A percentile compares a stretch with the other conserved stretches of the same genome.
Conservation (phyloP, 2,797 vertebrate species). For the Lepus oiostolus region DNA sequence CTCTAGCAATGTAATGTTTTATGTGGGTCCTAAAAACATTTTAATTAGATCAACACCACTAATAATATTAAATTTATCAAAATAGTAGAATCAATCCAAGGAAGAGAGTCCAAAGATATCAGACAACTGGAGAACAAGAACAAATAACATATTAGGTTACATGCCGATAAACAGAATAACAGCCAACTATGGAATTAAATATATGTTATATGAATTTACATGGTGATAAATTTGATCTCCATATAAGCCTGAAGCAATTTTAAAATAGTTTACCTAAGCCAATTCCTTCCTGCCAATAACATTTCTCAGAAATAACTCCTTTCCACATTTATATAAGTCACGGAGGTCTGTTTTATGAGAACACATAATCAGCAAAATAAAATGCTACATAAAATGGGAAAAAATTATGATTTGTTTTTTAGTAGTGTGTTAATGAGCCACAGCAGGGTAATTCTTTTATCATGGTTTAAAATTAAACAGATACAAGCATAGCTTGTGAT, state of each 20-base stretch:
- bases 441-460: conserved; percentile 65
- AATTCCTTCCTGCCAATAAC: conserved; percentile 48
- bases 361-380: conserved; percentile 65
- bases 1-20: conserved; percentile 2
- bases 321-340: conserved; percentile 63
- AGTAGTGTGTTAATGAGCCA: conserved; percentile 52
- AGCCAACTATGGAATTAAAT: conserved; percentile 54
- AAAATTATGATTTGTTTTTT: conserved; percentile 61
- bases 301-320: conserved; percentile 61
- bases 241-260: conserved; percentile 2
- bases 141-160: not conserved
- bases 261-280: conserved; percentile 60
- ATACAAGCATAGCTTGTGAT: conserved; percentile 63
- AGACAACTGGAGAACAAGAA: not conserved
- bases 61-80: conserved; percentile 51
- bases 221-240: conserved; percentile 27
- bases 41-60: not conserved
- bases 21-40: conserved; percentile 33
- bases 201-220: conserved; percentile 5
- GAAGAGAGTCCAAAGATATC: not conserved
- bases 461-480: conserved; percentile 65
- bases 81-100: not conserved
- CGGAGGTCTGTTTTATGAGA: conserved; percentile 67
- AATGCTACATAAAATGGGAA: conserved; percentile 63
- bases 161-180: not conserved